Conservation (phyloP, 2,797 vertebrate species). For the Sus cebifrons region DNA sequence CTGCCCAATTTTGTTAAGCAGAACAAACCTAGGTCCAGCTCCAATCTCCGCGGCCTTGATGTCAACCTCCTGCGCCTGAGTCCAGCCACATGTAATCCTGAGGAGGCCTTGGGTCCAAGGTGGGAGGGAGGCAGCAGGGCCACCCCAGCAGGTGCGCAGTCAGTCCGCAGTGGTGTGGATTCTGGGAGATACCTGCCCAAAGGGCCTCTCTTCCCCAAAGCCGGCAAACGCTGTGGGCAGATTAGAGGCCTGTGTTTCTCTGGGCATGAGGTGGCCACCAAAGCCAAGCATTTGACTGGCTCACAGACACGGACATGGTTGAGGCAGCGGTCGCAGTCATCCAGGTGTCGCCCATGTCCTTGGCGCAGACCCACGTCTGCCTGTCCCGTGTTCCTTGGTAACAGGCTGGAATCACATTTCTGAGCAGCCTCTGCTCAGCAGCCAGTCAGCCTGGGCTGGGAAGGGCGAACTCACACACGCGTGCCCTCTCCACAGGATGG, state of each 20-base stretch:
- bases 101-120: background rate
- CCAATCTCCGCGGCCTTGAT: background rate
- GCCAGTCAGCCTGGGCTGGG: background rate
- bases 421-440: background rate
- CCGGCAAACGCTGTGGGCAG: background rate
- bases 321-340: background rate
- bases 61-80: background rate
- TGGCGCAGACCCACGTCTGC: background rate
- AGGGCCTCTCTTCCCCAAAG: background rate
- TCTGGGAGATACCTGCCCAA: background rate
- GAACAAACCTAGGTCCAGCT: background rate
- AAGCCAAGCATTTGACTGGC: background rate
- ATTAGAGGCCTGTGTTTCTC: background rate
- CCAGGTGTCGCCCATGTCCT: background rate
- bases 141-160: background rate
- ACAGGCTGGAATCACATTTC: background rate
- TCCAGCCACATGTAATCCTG: background rate
- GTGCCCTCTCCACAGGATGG: slow-evolving; percentile 89
- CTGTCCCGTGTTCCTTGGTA: background rate
- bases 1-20: background rate
- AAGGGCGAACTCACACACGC: background rate
- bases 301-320: background rate
- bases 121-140: background rate
- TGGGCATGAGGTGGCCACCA: background rate
- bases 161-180: background rate